Evolutionary conservation across 2,113 vertebrate species (phyloP).

Genomic region (Pseudopipra pipra): DNA sequence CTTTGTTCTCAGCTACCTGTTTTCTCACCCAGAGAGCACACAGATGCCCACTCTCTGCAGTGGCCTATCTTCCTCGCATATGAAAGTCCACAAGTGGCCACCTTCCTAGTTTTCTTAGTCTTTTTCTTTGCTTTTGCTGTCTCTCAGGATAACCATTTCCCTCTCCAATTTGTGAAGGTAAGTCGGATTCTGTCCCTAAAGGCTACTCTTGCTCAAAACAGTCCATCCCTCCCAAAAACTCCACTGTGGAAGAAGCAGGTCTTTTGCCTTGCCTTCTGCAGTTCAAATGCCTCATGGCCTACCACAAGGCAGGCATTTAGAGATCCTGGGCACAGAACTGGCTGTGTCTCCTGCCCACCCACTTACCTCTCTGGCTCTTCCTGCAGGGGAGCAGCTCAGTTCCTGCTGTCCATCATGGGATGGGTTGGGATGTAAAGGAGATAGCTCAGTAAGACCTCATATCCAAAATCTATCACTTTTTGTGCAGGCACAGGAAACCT

Average conservation of each 20-base stretch:
- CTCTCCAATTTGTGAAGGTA: neutral
- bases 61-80: neutral
- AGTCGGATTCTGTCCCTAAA: neutral
- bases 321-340: fast-evolving
- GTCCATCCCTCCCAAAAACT: neutral
- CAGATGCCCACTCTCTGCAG: neutral
- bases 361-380: neutral
- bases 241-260: fast-evolving
- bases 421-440: neutral
- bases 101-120: neutral
- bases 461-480: neutral
- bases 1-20: neutral
- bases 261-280: neutral
- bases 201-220: neutral
- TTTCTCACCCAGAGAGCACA: neutral
- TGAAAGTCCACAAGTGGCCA: neutral
- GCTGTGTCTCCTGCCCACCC: neutral
- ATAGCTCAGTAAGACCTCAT: neutral
- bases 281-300: neutral
- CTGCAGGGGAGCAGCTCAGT: neutral
- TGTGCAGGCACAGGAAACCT: neutral
- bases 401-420: neutral
- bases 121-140: neutral
- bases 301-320: neutral
- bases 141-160: neutral